Evolutionary conservation across 2,797 vertebrate species (phyloP).

Genomic region (Rhodeus uyekii): DNA sequence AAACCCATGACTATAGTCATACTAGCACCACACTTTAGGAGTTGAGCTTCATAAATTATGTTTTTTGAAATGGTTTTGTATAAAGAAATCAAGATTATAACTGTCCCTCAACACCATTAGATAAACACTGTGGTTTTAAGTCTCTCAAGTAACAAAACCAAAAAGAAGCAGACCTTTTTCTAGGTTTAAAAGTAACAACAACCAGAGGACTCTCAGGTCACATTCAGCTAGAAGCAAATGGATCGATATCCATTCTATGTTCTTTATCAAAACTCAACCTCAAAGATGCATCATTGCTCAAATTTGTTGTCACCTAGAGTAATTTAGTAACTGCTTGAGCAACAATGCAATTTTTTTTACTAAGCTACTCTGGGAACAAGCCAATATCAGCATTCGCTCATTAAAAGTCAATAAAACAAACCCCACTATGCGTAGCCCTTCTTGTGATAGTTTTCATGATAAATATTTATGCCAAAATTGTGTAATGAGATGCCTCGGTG

Average conservation of each 20-base stretch:
- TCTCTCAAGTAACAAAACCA: background rate
- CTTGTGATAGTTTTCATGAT: background rate
- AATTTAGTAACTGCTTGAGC: slow-evolving; percentile 62
- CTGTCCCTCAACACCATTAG: background rate
- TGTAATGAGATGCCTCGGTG: background rate
- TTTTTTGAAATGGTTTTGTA: background rate
- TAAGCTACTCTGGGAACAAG: slow-evolving; percentile 40
- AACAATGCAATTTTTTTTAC: slow-evolving; percentile 56
- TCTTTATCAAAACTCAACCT: slow-evolving; percentile 64
- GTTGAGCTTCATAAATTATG: background rate
- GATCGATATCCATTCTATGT: slow-evolving; percentile 68
- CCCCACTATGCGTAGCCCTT: background rate
- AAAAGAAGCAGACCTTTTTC: background rate
- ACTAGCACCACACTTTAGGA: background rate
- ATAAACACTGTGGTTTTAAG: background rate
- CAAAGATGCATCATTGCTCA: slow-evolving; percentile 66
- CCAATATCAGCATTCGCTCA: slow-evolving; percentile 51
- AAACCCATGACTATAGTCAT: background rate
- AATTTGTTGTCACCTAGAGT: slow-evolving; percentile 63
- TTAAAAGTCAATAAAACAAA: slow-evolving; percentile 59
- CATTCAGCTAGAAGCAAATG: slow-evolving; percentile 51
- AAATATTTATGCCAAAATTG: background rate
- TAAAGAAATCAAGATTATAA: background rate
- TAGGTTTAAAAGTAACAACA: background rate
- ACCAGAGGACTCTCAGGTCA: slow-evolving; percentile 40